Percentiles rank a stretch among this genome's conserved stretches.
phyloP scores from a whole-genome alignment of 2,113 vertebrate genomes.

The Phasianus colchicus region DNA sequence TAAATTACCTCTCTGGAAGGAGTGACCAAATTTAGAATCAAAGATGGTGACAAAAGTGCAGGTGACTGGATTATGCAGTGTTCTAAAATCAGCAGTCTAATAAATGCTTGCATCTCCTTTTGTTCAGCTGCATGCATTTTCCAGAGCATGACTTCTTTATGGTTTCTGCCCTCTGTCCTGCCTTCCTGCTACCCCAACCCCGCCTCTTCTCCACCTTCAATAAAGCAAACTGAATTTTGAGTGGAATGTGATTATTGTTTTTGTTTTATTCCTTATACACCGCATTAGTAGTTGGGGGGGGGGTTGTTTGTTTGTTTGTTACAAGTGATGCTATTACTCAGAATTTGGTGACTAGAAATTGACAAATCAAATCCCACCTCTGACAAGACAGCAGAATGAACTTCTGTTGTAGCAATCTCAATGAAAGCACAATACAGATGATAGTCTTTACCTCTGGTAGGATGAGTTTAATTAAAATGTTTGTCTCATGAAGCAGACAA shows the following conservation, averaged over 20 bases:
- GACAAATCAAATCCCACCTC: not conserved
- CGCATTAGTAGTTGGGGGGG: not conserved
- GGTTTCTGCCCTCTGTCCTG: not conserved
- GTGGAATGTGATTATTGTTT: not conserved
- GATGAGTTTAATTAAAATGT: not conserved
- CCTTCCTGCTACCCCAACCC: not conserved
- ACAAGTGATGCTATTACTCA: not conserved
- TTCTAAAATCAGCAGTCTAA: not conserved
- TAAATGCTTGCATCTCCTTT: not conserved
- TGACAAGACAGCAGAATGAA: not conserved
- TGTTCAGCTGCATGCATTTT: slow-evolving; percentile 1
- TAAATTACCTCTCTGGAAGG: slow-evolving; percentile 1
- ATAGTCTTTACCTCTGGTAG: not conserved
- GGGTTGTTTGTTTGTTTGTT: not conserved
- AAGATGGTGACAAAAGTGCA: not conserved
- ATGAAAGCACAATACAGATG: not conserved
- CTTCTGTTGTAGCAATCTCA: not conserved
- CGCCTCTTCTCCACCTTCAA: not conserved
- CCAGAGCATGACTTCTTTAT: not conserved
- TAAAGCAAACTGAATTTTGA: slow-evolving; percentile 48
- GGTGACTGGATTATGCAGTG: not conserved
- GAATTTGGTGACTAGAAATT: not conserved
- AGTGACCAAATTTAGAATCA: not conserved
- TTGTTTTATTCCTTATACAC: not conserved
- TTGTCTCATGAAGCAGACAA: not conserved